Base-by-base conservation (phyloP, 1,140 invertebrate genomes). In the Brachionus plicatilis region DNA sequence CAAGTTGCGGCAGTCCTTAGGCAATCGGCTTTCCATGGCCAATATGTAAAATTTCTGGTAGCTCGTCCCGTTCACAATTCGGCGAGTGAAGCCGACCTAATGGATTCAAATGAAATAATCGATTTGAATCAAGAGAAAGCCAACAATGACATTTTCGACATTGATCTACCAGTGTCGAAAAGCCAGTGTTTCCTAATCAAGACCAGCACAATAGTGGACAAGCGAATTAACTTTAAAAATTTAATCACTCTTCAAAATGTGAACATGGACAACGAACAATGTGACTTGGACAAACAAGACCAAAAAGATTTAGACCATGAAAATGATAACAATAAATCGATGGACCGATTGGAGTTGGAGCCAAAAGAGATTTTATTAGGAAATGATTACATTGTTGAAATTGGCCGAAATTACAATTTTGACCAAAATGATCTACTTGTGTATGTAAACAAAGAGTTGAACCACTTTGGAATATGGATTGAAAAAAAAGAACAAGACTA, bases 1-100 rank as follows among this genome's bases (percentile, higher is more conserved):
- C 95, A 96, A 87, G 96, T 97, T 85, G 96, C 95, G 47, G 92
- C 94, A 68, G 95, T 98, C 80, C 91, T 97, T 85, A 92, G 96
- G 37, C 95, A 96, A 90, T 93, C 94, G 85, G 53, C 82, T 33
- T 45, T 82, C 9, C 79, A 82, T 45, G 95, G 95, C 47, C 92
- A 92, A 85, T 92, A 93, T 87, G 95, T 97, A 76, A 92, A 95
- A 84, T 92, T 98, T 86, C 92, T 97, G 60, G 96, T 98, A 27
- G 96, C 95, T 12, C 91, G 96, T 84, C 87, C 87, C 85, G 43
- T 84, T 20, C 24, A 75, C 14, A 72, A 84, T 75, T 53, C 47
- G 12, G 47, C 41, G 2, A 33, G 33, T 45, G 68, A 75, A 6
- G 29, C 43, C 7, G 83, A 84, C 1, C 7, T 24, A 0, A 24